Evolutionary conservation across 2,888 invertebrate genomes (phyloP).

Genomic region (Dicycla oo): DNA sequence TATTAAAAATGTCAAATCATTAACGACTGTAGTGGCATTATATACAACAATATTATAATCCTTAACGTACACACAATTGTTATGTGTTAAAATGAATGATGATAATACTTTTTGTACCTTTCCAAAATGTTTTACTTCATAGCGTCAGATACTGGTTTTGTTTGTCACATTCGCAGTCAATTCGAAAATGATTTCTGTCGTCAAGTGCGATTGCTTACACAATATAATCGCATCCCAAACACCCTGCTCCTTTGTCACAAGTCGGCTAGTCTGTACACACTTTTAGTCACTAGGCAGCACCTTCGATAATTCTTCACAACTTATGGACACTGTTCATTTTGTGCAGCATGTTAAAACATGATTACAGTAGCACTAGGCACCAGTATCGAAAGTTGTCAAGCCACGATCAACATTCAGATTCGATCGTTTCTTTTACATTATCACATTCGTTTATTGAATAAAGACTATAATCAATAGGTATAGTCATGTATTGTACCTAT

Average conservation of each 20-base stretch:
- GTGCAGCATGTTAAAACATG: slow-evolving; percentile 60
- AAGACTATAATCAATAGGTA: slow-evolving; percentile 75
- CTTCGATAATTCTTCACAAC: slow-evolving; percentile 82
- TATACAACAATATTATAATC: slow-evolving; percentile 56
- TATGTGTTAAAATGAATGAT: slow-evolving; percentile 60
- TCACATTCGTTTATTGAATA: slow-evolving; percentile 86
- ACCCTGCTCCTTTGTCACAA: slow-evolving; percentile 78
- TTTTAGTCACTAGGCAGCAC: slow-evolving; percentile 84
- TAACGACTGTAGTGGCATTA: slow-evolving; percentile 71
- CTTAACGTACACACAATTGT: slow-evolving; percentile 60
- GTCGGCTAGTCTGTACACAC: slow-evolving; percentile 76
- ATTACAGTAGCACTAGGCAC: slow-evolving; percentile 40
- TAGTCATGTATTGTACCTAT: no score
- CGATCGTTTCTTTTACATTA: slow-evolving; percentile 84
- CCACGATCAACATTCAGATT: slow-evolving; percentile 76
- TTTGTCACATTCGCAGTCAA: slow-evolving; percentile 67
- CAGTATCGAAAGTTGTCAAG: slow-evolving; percentile 80
- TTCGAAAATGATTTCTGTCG: slow-evolving; percentile 54
- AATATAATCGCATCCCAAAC: slow-evolving; percentile 71
- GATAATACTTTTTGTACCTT: slow-evolving; percentile 68
- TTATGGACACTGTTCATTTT: slow-evolving; percentile 72
- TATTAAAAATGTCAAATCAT: slow-evolving; percentile 75
- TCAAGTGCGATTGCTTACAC: slow-evolving; percentile 65
- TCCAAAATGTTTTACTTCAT: slow-evolving; percentile 62
- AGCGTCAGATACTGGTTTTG: slow-evolving; percentile 65